Percentiles rank a stretch among this genome's conserved stretches.
Evolutionary conservation across 2,113 vertebrate genomes (phyloP).

Genomic region (Burhinus oedicnemus): DNA sequence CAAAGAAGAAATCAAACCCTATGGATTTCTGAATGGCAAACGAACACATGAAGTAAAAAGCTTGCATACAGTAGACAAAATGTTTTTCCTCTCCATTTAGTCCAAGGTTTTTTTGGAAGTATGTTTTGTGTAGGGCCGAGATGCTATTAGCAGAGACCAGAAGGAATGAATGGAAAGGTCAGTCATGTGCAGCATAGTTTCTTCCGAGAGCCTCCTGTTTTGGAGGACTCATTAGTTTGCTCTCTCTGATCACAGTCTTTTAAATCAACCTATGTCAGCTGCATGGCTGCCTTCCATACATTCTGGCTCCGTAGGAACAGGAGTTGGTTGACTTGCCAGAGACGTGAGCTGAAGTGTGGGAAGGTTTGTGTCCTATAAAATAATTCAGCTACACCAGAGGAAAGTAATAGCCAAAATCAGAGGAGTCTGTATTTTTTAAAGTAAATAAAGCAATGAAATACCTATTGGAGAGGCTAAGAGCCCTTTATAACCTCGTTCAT

Average conservation of each 20-base stretch:
- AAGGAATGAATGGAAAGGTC: not conserved
- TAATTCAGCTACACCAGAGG: not conserved
- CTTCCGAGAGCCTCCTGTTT: not conserved
- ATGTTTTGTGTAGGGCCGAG: not conserved
- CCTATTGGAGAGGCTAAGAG: not conserved
- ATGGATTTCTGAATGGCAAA: not conserved
- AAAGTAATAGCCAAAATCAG: not conserved
- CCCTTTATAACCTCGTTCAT: not conserved
- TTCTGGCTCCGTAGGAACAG: not conserved
- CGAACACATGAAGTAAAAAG: not conserved
- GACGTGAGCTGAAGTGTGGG: not conserved
- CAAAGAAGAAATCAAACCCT: not conserved
- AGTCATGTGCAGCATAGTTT: not conserved
- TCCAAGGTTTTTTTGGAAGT: not conserved
- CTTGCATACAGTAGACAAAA: not conserved
- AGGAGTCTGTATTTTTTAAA: not conserved
- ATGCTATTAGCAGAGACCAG: not conserved
- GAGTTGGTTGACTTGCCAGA: not conserved
- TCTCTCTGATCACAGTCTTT: not conserved
- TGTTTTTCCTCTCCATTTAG: not conserved
- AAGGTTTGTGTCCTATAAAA: constrained; percentile 8
- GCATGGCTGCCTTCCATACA: constrained; percentile 26
- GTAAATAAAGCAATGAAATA: not conserved
- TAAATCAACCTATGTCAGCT: not conserved
- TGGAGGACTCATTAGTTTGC: not conserved